phyloP scores from a whole-genome alignment of 2,888 invertebrate genomes.

The Ellobium chinense region DNA sequence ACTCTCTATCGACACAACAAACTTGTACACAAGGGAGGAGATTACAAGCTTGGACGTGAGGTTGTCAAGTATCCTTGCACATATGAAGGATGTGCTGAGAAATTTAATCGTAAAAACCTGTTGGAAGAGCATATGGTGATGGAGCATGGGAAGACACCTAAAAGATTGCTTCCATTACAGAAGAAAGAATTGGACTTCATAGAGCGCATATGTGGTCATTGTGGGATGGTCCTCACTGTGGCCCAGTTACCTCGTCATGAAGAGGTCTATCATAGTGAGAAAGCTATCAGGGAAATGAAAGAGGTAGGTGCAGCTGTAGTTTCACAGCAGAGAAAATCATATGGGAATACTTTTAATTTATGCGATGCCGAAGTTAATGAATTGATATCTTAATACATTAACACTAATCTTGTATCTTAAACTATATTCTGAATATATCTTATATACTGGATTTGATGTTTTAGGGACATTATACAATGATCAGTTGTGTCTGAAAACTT shows the following conservation, averaged over 20 bases:
- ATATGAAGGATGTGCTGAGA: constrained; percentile 24
- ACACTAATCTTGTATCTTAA: no score
- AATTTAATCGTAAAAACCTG: constrained; percentile 39
- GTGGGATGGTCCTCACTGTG: constrained; percentile 36
- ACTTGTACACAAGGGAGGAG: constrained; percentile 40
- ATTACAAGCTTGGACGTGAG: constrained; percentile 27
- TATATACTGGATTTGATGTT: no score
- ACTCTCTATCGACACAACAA: constrained; percentile 41
- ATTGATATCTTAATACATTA: no score
- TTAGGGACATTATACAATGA: no score
- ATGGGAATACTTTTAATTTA: no score
- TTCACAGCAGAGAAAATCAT: no score
- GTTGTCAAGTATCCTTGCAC: constrained; percentile 38
- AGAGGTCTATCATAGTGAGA: constrained; percentile 30
- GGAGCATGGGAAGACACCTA: constrained; percentile 37
- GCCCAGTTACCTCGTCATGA: constrained; percentile 24
- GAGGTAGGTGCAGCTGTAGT: no score
- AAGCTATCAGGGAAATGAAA: neutral
- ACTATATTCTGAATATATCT: no score
- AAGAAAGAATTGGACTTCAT: constrained; percentile 37
- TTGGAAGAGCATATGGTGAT: constrained; percentile 41
- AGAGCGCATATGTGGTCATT: constrained; percentile 32
- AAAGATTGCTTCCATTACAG: constrained; percentile 33
- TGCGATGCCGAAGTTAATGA: no score
- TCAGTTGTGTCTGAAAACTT: no score